Base-by-base conservation (phyloP, 2,113 vertebrate species). In the Triplophysa tibetana region DNA sequence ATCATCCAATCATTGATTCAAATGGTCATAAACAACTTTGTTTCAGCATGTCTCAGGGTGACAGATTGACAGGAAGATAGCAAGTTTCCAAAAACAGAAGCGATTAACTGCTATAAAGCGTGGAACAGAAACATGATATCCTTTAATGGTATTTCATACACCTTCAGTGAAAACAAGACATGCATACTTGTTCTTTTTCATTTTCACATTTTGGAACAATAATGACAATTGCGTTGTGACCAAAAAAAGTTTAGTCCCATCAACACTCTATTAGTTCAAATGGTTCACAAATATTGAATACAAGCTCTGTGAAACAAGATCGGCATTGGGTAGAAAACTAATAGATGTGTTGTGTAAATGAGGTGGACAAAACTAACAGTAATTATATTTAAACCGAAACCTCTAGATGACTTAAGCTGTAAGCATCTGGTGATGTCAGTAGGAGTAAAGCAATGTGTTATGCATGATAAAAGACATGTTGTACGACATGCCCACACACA, bases 401-500 rank as follows among this genome's bases (percentile, higher is more conserved):
- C 4, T 60, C 8, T 21, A 26, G 21, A 65, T 13, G 50, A 63
- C 33, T 21, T 26, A 6, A 54, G 63, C 12, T 75, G 54, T 62
- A 70, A 68, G 41, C 43, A 69, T 14, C 7, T 21, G 21, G 41
- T 45, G 19, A 66, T 14, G 38, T 19, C 26, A 81, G 19, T 75
- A 14, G 52, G 61, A 72, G 21, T 9, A 24, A 76, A 64, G 21
- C 65, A 81, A 78, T 19, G 21, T 60, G 65, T 23, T 26, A n/a
- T 38, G 33, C 29, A 45, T 64, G 70, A 75, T 73, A 84, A 79
- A 63, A 75, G 69, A 81, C 83, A 65, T 52, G 83, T 56, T 50
- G 16, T 66, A 79, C 83, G 19, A 81, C 70, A 84, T 75, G 66
- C 82, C 75, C 79, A 84, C 75, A 41, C 75, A 74, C 79, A 26